Percentiles rank a stretch among this genome's conserved stretches.
These are phyloP conservation scores for Antennarius striatus DNA, from an alignment of 2,113 vertebrate genomes.

Conservation along the genomic window DNA sequence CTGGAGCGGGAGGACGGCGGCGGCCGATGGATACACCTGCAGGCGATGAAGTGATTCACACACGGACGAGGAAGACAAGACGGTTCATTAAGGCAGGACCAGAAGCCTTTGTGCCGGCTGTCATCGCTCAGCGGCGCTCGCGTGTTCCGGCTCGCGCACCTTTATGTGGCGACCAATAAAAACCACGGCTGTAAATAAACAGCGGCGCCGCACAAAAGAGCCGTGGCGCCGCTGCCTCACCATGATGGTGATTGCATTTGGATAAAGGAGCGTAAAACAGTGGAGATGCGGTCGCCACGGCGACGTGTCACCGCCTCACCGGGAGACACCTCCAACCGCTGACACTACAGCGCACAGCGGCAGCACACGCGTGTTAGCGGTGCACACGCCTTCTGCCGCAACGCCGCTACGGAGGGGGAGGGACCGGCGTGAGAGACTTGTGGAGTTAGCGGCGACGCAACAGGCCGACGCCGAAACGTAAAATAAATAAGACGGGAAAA, in stretches of 20 bases:
- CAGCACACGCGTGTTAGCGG: constrained; percentile 65
- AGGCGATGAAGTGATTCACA: no score
- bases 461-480: constrained; percentile 32
- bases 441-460: constrained; percentile 50
- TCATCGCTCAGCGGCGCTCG: no score
- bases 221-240: constrained; percentile 20
- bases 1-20: no score
- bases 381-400: constrained; percentile 61
- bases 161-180: no score
- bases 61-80: no score
- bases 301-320: constrained; percentile 19
- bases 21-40: no score
- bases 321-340: constrained; percentile 62
- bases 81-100: no score
- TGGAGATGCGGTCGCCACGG: constrained; percentile 49
- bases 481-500: constrained; percentile 26
- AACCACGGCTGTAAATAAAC: constrained; percentile 28
- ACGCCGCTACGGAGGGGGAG: constrained; percentile 32
- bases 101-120: no score
- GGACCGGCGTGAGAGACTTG: constrained; percentile 49
- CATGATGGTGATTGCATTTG: no score
- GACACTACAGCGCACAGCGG: constrained; percentile 69
- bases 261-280: constrained; percentile 7
- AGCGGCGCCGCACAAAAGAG: constrained; percentile 34
- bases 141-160: no score